These are phyloP conservation scores for Corapipo altera DNA, from an alignment of 2,113 vertebrate genomes.

Conservation along the genomic window DNA sequence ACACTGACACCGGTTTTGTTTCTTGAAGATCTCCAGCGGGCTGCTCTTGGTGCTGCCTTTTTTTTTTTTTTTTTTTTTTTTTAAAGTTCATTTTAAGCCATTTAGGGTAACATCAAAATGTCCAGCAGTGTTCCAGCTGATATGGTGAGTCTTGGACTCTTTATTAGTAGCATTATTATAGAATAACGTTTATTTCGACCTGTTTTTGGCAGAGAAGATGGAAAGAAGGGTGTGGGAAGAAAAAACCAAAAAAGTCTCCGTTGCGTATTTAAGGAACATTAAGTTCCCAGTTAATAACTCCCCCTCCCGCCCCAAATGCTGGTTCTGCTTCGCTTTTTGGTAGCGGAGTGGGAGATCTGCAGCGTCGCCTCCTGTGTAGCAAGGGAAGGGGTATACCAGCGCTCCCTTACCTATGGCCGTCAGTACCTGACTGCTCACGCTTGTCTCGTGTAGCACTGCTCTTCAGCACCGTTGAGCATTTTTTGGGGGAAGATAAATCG, in stretches of 20 bases:
- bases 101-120: slow-evolving; percentile 73
- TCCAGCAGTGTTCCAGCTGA: slow-evolving; percentile 80
- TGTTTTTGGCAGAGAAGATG: neutral
- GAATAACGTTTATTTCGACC: neutral
- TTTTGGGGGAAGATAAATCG: neutral
- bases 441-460: neutral
- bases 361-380: neutral
- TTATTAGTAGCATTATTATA: neutral
- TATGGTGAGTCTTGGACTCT: slow-evolving; percentile 69
- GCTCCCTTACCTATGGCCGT: neutral
- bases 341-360: neutral
- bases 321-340: slow-evolving; percentile 6
- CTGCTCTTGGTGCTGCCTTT: neutral
- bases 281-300: neutral
- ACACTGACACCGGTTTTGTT: neutral
- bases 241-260: neutral
- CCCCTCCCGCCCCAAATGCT: neutral
- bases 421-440: neutral
- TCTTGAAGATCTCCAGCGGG: neutral
- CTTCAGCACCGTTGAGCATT: neutral
- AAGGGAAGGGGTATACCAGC: neutral
- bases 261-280: slow-evolving; percentile 5
- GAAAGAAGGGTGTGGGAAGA: neutral
- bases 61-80: neutral
- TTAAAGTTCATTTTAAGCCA: neutral